Conservation (phyloP, 35 echinoderm and acorn worm genomes). For the Heliocidaris erythrogramma region DNA sequence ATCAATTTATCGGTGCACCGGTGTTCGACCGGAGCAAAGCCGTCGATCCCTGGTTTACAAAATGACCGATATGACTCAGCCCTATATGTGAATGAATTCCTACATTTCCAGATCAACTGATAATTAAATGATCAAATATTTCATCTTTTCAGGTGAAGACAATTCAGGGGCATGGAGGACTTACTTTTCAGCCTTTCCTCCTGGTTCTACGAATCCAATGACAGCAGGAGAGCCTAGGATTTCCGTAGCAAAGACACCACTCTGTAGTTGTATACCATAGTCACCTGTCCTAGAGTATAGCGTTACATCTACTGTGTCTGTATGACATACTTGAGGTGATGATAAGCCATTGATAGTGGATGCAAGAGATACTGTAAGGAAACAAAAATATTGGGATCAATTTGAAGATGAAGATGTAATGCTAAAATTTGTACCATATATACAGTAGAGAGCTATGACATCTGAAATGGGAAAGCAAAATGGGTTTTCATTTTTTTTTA, state of each 20-base stretch:
- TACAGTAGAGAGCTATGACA: neutral
- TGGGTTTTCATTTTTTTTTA: too few relatives aligned
- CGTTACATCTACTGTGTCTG: constrained; percentile 78
- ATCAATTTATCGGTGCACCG: too few relatives aligned
- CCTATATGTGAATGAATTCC: too few relatives aligned
- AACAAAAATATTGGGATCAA: neutral
- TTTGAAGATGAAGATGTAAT: neutral
- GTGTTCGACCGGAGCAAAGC: too few relatives aligned
- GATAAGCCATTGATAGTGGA: constrained; percentile 89
- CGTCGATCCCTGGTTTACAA: too few relatives aligned
- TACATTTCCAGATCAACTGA: too few relatives aligned
- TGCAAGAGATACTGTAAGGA: constrained; percentile 78
- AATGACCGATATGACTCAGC: too few relatives aligned
- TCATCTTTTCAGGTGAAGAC: too few relatives aligned
- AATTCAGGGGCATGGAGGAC: neutral
- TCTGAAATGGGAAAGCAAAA: too few relatives aligned
- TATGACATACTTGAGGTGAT: constrained; percentile 77
- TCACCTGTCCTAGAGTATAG: constrained; percentile 81
- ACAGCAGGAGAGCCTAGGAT: constrained; percentile 83
- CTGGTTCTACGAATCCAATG: constrained; percentile 80
- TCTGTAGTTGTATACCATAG: constrained; percentile 85
- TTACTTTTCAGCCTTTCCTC: constrained; percentile 92
- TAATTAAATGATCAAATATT: too few relatives aligned
- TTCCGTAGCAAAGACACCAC: constrained; percentile 88
- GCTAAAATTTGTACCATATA: neutral